Evolutionary conservation across 64 coral and sea anemone species (phyloP).

Genomic region (Cladopsammia gracilis): DNA sequence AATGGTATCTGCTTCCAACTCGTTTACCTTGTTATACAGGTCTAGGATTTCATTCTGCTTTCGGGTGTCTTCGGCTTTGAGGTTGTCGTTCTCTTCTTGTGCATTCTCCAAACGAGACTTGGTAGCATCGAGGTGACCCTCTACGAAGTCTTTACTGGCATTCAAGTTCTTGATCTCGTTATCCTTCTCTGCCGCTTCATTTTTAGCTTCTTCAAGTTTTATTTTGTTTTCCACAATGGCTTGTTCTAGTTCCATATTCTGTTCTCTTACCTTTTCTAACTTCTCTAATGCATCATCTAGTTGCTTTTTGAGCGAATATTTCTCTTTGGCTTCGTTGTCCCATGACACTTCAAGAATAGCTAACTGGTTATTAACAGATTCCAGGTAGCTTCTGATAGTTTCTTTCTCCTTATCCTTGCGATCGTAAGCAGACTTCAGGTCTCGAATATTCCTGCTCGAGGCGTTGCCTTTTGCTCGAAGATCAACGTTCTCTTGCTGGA

Average conservation of each 20-base stretch:
- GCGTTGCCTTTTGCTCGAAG: slow-evolving; percentile 85
- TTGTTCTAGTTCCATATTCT: slow-evolving; percentile 88
- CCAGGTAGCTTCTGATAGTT: slow-evolving; percentile 71
- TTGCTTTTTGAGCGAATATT: slow-evolving; percentile 89
- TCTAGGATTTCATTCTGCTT: slow-evolving; percentile 86
- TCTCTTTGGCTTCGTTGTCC: slow-evolving; percentile 85
- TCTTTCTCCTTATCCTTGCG: slow-evolving; percentile 88
- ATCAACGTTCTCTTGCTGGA: slow-evolving; percentile 93
- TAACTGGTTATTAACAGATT: slow-evolving; percentile 75
- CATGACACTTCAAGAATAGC: slow-evolving; percentile 83
- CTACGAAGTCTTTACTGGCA: slow-evolving; percentile 82
- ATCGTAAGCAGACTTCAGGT: slow-evolving; percentile 66
- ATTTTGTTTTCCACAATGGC: slow-evolving; percentile 87
- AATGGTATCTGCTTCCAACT: slow-evolving; percentile 71
- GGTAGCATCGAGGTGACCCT: slow-evolving; percentile 78
- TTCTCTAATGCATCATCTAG: slow-evolving; percentile 86
- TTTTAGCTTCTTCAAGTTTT: slow-evolving; percentile 75
- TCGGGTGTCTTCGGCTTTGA: slow-evolving; percentile 68
- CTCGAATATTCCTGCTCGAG: slow-evolving; percentile 82
- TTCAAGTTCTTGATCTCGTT: slow-evolving; percentile 79
- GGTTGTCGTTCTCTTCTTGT: slow-evolving; percentile 79
- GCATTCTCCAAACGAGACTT: slow-evolving; percentile 68
- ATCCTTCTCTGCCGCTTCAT: slow-evolving; percentile 83
- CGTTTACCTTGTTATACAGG: slow-evolving; percentile 83
- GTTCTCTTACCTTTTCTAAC: slow-evolving; percentile 75